A percentile compares a stretch with the other conserved stretches of the same genome.
These are phyloP conservation scores for Zeus faber DNA, from an alignment of 2,113 vertebrate genomes.

Conservation along the genomic window DNA sequence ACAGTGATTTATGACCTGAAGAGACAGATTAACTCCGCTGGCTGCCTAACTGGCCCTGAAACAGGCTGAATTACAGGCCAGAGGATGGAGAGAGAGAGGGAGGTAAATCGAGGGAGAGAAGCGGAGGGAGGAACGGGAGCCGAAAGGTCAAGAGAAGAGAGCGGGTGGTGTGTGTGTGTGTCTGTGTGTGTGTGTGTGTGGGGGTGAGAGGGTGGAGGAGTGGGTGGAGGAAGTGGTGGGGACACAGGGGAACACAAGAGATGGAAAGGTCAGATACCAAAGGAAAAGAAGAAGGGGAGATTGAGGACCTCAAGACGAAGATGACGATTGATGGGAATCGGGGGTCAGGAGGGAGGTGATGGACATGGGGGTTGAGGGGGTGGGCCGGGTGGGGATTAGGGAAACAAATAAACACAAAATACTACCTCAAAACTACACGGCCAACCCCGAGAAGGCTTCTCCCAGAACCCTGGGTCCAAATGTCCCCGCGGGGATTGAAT, in stretches of 20 bases:
- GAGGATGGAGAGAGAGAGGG: constrained; percentile 49
- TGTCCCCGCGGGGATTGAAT: too few species aligned
- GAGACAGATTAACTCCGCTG: constrained; percentile 75
- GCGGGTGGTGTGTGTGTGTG: not conserved
- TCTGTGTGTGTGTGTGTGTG: not conserved
- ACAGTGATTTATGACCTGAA: constrained; percentile 73
- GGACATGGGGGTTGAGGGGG: too few species aligned
- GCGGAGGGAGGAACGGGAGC: constrained; percentile 55
- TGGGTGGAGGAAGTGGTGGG: constrained; percentile 49
- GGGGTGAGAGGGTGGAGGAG: not conserved
- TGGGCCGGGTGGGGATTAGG: too few species aligned
- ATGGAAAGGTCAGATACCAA: constrained; percentile 70
- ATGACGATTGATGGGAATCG: too few species aligned
- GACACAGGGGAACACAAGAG: constrained; percentile 51
- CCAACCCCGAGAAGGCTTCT: too few species aligned
- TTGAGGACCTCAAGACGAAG: not conserved
- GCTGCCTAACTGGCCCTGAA: constrained; percentile 76
- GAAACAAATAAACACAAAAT: too few species aligned
- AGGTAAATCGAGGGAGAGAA: constrained; percentile 52
- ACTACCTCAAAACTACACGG: too few species aligned
- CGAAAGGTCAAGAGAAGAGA: constrained; percentile 62
- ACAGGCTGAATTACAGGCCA: constrained; percentile 72
- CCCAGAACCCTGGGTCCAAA: too few species aligned
- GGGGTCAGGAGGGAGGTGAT: too few species aligned
- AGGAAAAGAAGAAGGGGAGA: constrained; percentile 39